phyloP scores from a whole-genome alignment of 2,113 vertebrate species.

The Tragelaphus strepsiceros region DNA sequence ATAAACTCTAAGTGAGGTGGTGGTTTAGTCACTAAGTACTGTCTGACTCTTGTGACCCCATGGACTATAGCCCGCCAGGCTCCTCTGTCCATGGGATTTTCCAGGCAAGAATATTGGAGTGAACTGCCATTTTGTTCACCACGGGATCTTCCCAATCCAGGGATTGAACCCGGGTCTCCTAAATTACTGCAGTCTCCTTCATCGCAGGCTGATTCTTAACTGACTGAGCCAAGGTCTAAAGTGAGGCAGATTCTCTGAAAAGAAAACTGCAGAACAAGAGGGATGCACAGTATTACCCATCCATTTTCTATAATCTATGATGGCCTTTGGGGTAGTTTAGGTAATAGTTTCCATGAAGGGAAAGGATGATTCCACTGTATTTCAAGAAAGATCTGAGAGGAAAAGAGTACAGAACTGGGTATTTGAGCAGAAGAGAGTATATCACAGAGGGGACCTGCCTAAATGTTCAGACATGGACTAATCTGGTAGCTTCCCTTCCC shows the following conservation, averaged over 20 bases:
- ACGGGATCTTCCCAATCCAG: not conserved
- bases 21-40: not conserved
- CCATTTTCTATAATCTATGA: not conserved
- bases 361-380: not conserved
- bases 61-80: not conserved
- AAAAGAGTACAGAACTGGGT: not conserved
- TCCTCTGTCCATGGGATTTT: not conserved
- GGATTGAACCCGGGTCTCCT: not conserved
- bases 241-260: not conserved
- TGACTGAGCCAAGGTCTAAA: not conserved
- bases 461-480: not conserved
- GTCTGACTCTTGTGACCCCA: not conserved
- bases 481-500: not conserved
- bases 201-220: accelerated
- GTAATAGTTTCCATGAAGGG: not conserved
- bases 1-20: not conserved
- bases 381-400: not conserved
- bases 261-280: not conserved
- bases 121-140: not conserved
- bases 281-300: not conserved
- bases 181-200: not conserved
- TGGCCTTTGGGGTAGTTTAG: not conserved
- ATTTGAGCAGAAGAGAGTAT: not conserved
- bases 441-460: not conserved
- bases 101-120: not conserved